Evolutionary conservation across 2,113 vertebrate species (phyloP).

Genomic region (Cyphomyrus discorhynchus): DNA sequence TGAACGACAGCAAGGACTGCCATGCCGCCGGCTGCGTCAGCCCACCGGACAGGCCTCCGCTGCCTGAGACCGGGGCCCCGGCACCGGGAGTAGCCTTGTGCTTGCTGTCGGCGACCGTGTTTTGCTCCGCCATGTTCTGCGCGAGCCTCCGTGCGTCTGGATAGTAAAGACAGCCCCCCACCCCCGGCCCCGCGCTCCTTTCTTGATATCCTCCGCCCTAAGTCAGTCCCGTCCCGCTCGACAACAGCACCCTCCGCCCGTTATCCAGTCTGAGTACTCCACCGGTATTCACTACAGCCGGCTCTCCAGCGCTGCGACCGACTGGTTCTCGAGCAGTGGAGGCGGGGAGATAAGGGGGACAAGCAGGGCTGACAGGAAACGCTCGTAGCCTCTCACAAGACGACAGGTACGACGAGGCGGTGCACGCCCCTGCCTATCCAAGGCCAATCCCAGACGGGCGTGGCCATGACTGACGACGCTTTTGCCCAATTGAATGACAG

Average conservation of each 20-base stretch:
- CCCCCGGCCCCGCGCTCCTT: constrained; percentile 23
- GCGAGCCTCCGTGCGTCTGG: constrained; percentile 19
- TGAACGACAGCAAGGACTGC: constrained; percentile 95
- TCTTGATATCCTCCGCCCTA: constrained; percentile 23
- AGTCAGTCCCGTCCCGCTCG: background rate
- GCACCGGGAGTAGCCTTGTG: constrained; percentile 72
- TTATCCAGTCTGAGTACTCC: constrained; percentile 32
- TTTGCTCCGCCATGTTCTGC: constrained; percentile 90
- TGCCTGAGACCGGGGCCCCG: constrained; percentile 54
- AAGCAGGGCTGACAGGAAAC: constrained; percentile 38
- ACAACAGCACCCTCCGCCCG: constrained; percentile 24
- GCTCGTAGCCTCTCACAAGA: constrained; percentile 60
- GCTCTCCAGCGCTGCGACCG: background rate
- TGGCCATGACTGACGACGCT: background rate
- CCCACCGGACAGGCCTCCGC: constrained; percentile 63
- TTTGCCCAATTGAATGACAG: constrained; percentile 29
- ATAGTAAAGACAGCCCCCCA: constrained; percentile 1
- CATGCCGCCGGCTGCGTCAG: constrained; percentile 91
- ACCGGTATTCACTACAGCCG: constrained; percentile 8
- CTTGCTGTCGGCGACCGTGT: constrained; percentile 78
- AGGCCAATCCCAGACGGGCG: constrained; percentile 29
- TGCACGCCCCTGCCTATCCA: background rate
- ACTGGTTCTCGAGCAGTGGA: constrained; percentile 39
- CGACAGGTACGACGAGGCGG: constrained; percentile 70
- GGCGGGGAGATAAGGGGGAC: constrained; percentile 32